These are phyloP conservation scores for Pantala flavescens DNA, from an alignment of 1,140 invertebrate species.

Conservation along the genomic window DNA sequence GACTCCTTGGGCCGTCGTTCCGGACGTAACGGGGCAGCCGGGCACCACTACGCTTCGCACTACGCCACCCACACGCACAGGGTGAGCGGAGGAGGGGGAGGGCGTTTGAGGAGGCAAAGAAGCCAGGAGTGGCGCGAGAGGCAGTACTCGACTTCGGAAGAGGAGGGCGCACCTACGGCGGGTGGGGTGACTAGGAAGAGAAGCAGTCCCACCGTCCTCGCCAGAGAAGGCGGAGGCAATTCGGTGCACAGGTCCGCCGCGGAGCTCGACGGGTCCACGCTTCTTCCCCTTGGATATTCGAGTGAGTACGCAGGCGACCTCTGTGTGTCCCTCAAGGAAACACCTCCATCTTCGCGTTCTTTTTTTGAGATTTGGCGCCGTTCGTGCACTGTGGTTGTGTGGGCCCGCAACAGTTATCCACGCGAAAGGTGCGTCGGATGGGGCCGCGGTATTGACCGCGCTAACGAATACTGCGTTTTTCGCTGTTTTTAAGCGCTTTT, in stretches of 20 bases:
- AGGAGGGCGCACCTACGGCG: conserved; percentile 16
- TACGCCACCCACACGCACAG: neutral
- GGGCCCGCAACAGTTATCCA: no score
- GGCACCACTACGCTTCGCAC: neutral
- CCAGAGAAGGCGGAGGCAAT: neutral
- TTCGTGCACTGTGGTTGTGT: no score
- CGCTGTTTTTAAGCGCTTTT: no score
- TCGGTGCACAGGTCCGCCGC: neutral
- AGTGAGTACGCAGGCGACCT: no score
- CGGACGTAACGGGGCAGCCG: neutral
- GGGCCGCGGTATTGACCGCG: no score
- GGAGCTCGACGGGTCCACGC: neutral
- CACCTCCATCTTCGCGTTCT: no score
- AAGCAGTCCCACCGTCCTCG: conserved; percentile 7
- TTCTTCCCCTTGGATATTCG: no score
- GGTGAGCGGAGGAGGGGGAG: neutral
- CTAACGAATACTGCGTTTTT: no score
- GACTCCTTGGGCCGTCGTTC: neutral
- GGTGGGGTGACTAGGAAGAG: neutral
- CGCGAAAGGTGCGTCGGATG: no score
- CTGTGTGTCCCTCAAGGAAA: no score
- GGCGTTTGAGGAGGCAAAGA: conserved; percentile 18
- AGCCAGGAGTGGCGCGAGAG: conserved; percentile 21
- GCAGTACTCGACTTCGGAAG: conserved; percentile 21
- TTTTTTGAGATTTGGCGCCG: no score